These are phyloP conservation scores for Trigoniulus corallinus DNA, from an alignment of 1,140 invertebrate genomes.

Conservation along the genomic window DNA sequence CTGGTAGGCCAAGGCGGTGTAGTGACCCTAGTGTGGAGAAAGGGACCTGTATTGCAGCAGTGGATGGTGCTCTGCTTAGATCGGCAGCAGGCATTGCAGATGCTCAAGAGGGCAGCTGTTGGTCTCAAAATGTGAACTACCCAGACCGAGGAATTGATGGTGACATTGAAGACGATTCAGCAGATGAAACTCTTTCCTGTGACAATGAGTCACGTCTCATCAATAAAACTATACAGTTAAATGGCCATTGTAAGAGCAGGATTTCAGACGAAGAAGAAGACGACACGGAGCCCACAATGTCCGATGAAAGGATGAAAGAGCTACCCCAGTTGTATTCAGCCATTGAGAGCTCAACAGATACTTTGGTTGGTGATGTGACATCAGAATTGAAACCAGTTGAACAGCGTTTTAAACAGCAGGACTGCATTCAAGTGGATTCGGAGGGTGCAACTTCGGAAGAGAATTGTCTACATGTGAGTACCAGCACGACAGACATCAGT, in stretches of 20 bases:
- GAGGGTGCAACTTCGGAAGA: conserved; percentile 4
- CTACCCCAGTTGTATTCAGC: neutral
- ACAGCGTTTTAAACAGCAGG: neutral
- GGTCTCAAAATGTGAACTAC: conserved; percentile 36
- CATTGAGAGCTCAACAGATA: conserved; percentile 31
- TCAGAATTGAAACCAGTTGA: conserved; percentile 9
- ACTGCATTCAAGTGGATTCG: neutral
- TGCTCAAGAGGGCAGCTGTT: too few species aligned
- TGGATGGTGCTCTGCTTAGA: neutral
- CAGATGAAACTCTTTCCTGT: neutral
- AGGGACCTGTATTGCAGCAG: too few species aligned
- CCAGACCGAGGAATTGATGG: conserved; percentile 12
- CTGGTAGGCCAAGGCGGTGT: conserved; percentile 42
- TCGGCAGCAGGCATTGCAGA: neutral
- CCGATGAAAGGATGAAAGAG: neutral
- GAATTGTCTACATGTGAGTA: conserved; percentile 16
- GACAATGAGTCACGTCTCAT: too few species aligned
- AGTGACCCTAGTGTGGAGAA: conserved; percentile 43
- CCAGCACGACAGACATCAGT: conserved; percentile 26
- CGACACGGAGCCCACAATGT: conserved; percentile 1
- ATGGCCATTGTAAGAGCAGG: conserved; percentile 2
- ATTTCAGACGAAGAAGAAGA: conserved; percentile 6
- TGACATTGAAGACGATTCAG: neutral
- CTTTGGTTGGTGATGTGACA: conserved; percentile 25
- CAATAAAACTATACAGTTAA: too few species aligned